Conservation (phyloP, 35 echinoderm and acorn worm species). For the Anneissia japonica region DNA sequence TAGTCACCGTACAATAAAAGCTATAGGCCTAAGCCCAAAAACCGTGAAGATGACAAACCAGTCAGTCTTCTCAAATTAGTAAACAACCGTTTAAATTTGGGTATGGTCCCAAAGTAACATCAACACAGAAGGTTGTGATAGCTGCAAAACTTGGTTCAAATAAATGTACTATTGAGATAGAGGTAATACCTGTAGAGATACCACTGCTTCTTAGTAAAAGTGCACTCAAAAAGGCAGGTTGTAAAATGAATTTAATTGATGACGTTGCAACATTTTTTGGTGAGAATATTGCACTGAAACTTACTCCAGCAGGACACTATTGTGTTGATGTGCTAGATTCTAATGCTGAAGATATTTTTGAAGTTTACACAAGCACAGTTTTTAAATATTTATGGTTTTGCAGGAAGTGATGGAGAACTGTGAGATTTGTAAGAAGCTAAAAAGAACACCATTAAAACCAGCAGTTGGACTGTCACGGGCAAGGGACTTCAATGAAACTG, state of each 20-base stretch:
- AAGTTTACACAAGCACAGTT: background rate
- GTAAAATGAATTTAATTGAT: background rate
- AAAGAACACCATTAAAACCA: slow-evolving; percentile 9
- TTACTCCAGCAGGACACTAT: slow-evolving; percentile 3
- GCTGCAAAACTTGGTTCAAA: background rate
- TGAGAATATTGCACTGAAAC: background rate
- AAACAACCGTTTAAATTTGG: background rate
- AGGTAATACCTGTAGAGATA: background rate
- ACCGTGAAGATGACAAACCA: too few relatives aligned
- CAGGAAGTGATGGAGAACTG: slow-evolving; percentile 10
- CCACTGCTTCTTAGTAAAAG: slow-evolving; percentile 15
- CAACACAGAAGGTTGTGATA: background rate
- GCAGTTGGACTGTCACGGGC: slow-evolving; percentile 19
- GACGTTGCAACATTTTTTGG: slow-evolving; percentile 5
- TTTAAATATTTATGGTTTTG: background rate
- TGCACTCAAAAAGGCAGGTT: background rate
- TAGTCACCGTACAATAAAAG: too few relatives aligned
- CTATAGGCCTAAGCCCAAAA: too few relatives aligned
- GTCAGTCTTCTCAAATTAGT: background rate
- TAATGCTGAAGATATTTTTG: background rate
- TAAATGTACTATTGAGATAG: slow-evolving; percentile 4
- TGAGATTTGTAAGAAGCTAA: slow-evolving; percentile 12
- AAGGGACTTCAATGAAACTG: slow-evolving; percentile 36
- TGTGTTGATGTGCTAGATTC: background rate
- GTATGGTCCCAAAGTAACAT: background rate